These are phyloP conservation scores for Pristis pectinata DNA, from an alignment of 2,797 vertebrate species.

Conservation along the genomic window DNA sequence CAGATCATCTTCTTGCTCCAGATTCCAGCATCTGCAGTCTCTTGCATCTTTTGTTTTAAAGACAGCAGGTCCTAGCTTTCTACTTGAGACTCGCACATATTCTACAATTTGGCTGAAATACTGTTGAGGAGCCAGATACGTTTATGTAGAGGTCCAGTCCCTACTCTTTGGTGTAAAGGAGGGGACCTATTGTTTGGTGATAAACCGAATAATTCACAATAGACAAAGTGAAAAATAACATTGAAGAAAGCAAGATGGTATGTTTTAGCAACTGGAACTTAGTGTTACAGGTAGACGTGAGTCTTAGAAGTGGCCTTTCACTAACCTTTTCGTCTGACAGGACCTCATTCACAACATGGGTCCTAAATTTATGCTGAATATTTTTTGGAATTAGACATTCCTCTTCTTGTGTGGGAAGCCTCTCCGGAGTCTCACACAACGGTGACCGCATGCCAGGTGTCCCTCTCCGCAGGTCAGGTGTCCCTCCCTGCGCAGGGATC, in stretches of 20 bases:
- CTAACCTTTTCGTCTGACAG: neutral
- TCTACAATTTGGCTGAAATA: neutral
- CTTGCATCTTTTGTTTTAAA: no score
- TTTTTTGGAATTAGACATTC: neutral
- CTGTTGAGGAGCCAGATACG: neutral
- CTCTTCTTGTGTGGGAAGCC: no score
- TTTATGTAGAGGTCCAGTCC: neutral
- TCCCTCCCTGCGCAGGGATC: neutral
- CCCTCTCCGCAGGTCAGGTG: neutral
- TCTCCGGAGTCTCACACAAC: neutral
- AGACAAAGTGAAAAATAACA: neutral
- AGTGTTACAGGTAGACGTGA: neutral
- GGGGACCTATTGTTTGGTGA: neutral
- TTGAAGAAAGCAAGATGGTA: neutral
- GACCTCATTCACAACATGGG: neutral
- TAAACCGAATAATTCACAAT: neutral
- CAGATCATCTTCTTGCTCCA: no score
- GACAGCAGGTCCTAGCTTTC: no score
- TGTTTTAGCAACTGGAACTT: neutral
- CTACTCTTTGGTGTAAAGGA: neutral
- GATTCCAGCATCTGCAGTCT: no score
- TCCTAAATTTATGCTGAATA: slow-evolving; percentile 31
- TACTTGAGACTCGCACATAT: no score
- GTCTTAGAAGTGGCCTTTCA: neutral
- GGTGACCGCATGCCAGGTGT: neutral